Evolutionary conservation across 2,888 invertebrate genomes (phyloP).

Genomic region (Eristalis intricaria): DNA sequence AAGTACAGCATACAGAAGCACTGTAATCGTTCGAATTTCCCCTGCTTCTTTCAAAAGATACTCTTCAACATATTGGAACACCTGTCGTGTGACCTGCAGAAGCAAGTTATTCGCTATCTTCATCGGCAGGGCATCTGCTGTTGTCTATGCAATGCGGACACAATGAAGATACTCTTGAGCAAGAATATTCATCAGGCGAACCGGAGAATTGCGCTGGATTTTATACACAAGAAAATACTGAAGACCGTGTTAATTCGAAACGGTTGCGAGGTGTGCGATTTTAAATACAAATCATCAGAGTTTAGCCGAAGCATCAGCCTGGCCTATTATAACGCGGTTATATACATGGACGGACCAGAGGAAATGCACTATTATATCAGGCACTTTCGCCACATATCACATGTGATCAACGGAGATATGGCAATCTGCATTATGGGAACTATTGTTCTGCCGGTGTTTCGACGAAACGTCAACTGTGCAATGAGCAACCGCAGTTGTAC

Average conservation of each 20-base stretch:
- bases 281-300: slow-evolving; percentile 77
- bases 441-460: slow-evolving; percentile 79
- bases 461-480: slow-evolving; percentile 74
- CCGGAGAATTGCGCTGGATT: slow-evolving; percentile 78
- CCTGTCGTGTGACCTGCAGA: slow-evolving; percentile 75
- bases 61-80: slow-evolving; percentile 76
- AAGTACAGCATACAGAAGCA: slow-evolving; percentile 74
- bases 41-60: slow-evolving; percentile 79
- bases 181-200: slow-evolving; percentile 73
- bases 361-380: slow-evolving; percentile 67
- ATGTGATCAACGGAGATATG: slow-evolving; percentile 77
- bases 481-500: slow-evolving; percentile 6
- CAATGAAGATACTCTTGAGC: slow-evolving; percentile 75
- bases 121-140: slow-evolving; percentile 79
- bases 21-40: slow-evolving; percentile 73
- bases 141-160: slow-evolving; percentile 77
- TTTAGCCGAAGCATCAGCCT: slow-evolving; percentile 73
- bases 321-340: slow-evolving; percentile 74
- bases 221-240: slow-evolving; percentile 77
- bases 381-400: slow-evolving; percentile 79
- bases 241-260: slow-evolving; percentile 76
- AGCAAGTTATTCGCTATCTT: slow-evolving; percentile 76
- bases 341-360: slow-evolving; percentile 72
- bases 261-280: slow-evolving; percentile 76
- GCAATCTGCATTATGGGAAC: slow-evolving; percentile 78